Conservation (phyloP, 2,797 vertebrate genomes). For the Melanogrammus aeglefinus region DNA sequence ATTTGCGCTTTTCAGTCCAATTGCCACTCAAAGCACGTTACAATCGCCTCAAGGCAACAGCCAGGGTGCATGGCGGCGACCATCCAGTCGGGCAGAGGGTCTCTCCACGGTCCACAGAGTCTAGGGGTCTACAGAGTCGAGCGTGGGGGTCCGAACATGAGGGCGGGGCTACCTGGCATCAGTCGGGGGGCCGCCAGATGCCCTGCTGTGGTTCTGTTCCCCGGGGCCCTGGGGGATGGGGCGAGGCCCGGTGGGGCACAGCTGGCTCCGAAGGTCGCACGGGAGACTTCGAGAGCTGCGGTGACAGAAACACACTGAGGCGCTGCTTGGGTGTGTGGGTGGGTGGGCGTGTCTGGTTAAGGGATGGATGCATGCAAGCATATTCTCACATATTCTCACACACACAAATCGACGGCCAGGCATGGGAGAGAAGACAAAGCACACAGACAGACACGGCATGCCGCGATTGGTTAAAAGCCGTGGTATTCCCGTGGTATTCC, state of each 20-base stretch:
- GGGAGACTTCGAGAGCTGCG: conserved; percentile 89
- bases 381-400: background rate
- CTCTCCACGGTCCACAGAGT: too few relatives aligned
- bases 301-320: conserved; percentile 75
- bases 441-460: background rate
- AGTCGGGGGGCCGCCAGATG: conserved; percentile 81
- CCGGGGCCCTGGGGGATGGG: conserved; percentile 77
- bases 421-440: background rate
- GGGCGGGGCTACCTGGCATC: conserved; percentile 88
- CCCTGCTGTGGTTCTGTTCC: conserved; percentile 83
- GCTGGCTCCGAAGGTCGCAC: conserved; percentile 88
- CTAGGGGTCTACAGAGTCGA: too few relatives aligned
- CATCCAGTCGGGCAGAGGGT: too few relatives aligned
- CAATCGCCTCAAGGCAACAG: too few relatives aligned
- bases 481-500: too few relatives aligned
- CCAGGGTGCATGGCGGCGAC: too few relatives aligned
- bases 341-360: conserved; percentile 17
- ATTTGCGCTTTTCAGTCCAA: too few relatives aligned
- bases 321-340: conserved; percentile 36
- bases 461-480: background rate
- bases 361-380: background rate
- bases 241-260: conserved; percentile 80
- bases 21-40: too few relatives aligned
- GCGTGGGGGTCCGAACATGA: background rate
- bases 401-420: background rate